phyloP scores from a whole-genome alignment of 2,797 vertebrate species.

The Esox masquinongy region DNA sequence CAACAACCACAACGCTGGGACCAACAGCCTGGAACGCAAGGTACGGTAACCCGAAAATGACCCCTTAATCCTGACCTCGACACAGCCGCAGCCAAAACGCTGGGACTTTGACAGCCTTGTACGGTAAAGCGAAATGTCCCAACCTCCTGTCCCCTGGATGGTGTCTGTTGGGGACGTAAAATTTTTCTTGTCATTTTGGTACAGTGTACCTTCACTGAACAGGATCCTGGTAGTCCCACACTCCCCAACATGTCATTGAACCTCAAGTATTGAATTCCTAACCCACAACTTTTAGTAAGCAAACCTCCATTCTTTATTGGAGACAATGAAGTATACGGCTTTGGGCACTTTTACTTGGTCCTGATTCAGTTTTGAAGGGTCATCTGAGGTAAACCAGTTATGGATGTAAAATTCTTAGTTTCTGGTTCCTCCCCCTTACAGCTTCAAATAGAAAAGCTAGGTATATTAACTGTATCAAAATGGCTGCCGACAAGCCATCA shows the following conservation, averaged over 20 bases:
- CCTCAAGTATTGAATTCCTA: background rate
- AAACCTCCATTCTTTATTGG: background rate
- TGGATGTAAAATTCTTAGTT: conserved; percentile 30
- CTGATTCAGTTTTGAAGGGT: conserved; percentile 35
- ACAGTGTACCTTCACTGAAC: background rate
- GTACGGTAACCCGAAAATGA: conserved; percentile 62
- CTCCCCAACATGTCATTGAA: background rate
- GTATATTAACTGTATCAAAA: conserved; percentile 71
- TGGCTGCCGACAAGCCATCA: conserved; percentile 57
- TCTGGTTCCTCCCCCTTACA: conserved; percentile 42
- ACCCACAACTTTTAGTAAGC: background rate
- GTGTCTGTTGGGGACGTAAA: background rate
- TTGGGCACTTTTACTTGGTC: conserved; percentile 51
- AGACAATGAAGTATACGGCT: background rate
- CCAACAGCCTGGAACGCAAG: conserved; percentile 85
- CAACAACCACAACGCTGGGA: conserved; percentile 53
- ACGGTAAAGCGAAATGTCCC: background rate
- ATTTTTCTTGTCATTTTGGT: background rate
- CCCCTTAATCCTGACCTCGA: background rate
- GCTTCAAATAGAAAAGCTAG: conserved; percentile 53
- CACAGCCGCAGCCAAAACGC: background rate
- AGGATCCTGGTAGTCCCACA: background rate
- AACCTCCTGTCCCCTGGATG: background rate
- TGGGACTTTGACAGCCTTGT: too few species aligned
- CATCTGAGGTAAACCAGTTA: conserved; percentile 44